Evolutionary conservation across 2,113 vertebrate species (phyloP).

Genomic region (Dascyllus trimaculatus): DNA sequence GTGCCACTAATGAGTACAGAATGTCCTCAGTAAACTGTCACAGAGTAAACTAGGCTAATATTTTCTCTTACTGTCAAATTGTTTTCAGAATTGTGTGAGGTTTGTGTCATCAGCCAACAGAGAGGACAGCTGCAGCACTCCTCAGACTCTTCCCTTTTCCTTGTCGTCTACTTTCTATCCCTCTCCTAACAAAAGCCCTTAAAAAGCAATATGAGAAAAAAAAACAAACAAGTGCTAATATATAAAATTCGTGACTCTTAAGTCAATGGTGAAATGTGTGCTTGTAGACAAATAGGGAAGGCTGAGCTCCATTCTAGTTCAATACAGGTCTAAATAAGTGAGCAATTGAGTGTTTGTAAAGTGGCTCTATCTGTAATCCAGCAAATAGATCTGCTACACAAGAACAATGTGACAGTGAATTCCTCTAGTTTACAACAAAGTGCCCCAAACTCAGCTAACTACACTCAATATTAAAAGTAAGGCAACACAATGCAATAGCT

Average conservation of each 20-base stretch:
- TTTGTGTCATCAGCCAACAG: neutral
- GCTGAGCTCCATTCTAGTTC: conserved; percentile 42
- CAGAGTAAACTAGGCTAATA: neutral
- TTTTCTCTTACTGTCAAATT: neutral
- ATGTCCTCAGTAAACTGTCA: no score
- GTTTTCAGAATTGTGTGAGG: neutral
- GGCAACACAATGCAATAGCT: neutral
- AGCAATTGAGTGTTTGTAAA: conserved; percentile 48
- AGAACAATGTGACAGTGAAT: conserved; percentile 19
- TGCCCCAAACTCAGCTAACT: neutral
- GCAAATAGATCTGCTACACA: conserved; percentile 59
- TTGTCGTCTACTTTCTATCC: conserved; percentile 13
- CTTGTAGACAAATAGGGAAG: conserved; percentile 53
- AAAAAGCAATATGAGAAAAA: conserved; percentile 40
- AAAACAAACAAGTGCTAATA: conserved; percentile 48
- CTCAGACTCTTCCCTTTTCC: conserved; percentile 7
- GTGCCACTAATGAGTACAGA: no score
- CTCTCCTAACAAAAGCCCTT: conserved; percentile 41
- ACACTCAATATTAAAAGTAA: neutral
- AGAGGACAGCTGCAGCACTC: neutral
- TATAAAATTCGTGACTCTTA: conserved; percentile 39
- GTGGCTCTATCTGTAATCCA: conserved; percentile 48
- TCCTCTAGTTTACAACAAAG: conserved; percentile 19
- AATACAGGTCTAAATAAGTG: conserved; percentile 48
- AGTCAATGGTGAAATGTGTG: conserved; percentile 48